Evolutionary conservation across 2,888 invertebrate genomes (phyloP), one percentile per base, ranked within the genome.

Genomic region (Panzeria rudis): DNA sequence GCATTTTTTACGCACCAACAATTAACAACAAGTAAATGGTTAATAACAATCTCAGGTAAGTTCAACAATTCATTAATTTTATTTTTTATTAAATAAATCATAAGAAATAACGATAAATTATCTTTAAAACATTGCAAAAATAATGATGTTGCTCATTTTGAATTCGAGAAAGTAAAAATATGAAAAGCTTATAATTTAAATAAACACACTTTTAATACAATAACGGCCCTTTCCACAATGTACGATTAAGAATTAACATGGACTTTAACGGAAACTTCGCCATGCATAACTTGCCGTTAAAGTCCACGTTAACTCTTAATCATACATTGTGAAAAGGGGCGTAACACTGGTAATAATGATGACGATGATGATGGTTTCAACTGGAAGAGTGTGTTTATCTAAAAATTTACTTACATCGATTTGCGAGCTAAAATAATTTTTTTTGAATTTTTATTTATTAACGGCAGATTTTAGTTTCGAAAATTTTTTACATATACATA

Each of bases 1-100:
- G 85, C 64, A 82, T 79, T 54, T 79, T 71, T 61, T 52, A 71
- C 52, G 79, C 82, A 79, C 20, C 78, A 69, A 47, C 75, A 64
- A 82, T 61, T 82, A 71, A 59, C 83, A 73, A 69, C 86, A 77
- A 87, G 88, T 78, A 89, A 89, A 80, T 89, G 90, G 90, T 89
- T 91, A 87, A 85, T 92, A 86, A 88, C 88, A 83, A 81, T 91
- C 80, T 88, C 91, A 92, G 91, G 91, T 91, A 89, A 90, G 89
- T 88, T 72, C 56, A 73, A 52, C n/a, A 64, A 56, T 35, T 71
- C 32, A 25, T 52, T 15, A 41, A 20, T 32, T 15, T 17, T n/a
- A 29, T 41, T 25, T 3, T 20, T 2, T 29, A 25, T 44, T 41
- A 17, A 76, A 75, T 8, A 64, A 84, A 41, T 66, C 69, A 75